Evolutionary conservation across 53 echinoderm and acorn worm genomes (phyloP), one percentile per base, ranked within the genome.

Genomic region (Hippasteria phrygiana): DNA sequence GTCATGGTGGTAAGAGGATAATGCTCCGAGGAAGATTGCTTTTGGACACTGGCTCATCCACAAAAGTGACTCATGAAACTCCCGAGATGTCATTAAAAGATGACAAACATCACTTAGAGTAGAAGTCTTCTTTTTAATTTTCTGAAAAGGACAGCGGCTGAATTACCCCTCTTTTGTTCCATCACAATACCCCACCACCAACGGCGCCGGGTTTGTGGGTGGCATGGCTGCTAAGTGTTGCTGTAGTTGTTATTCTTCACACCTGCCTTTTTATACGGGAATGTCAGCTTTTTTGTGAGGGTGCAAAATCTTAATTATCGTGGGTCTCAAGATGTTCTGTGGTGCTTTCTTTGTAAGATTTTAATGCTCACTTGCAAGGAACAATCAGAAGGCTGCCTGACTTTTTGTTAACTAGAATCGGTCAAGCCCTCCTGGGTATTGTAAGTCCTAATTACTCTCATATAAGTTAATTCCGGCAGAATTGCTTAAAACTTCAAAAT

Each of bases 91-190:
- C 65, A 42, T 81, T 28, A 63, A 16, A 64, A 62, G 64, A 81
- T 81, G 64, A 63, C 40, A 81, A 81, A 63, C 81, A 81, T 62
- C 62, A 80, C 80, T 80, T 38, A 41, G 77, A 64, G 55, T 39
- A 22, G 55, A 59, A 24, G 53, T 54, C 20, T 24, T 11, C 45
- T 26, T 41, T 43, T n/a, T n/a, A n/a, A n/a, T n/a, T n/a, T 41
- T 43, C 27, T 73, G 41, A 22, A 51, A 17, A 36, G 55, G 53
- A n/a, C 24, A 33, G 50, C 7, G 53, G 43, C 77, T 53, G 80
- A 59, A 80, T 80, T 80, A 80, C 62, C 14, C 40, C 13, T 40
- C 80, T 62, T 78, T 80, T 80, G 80, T 80, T 62, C 81, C 18
- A 16, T 62, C 41, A 62, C 80, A 80, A 39, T 80, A 17, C 62